These are phyloP conservation scores for Nebria ingens DNA, from an alignment of 1,140 invertebrate species.

Conservation along the genomic window DNA sequence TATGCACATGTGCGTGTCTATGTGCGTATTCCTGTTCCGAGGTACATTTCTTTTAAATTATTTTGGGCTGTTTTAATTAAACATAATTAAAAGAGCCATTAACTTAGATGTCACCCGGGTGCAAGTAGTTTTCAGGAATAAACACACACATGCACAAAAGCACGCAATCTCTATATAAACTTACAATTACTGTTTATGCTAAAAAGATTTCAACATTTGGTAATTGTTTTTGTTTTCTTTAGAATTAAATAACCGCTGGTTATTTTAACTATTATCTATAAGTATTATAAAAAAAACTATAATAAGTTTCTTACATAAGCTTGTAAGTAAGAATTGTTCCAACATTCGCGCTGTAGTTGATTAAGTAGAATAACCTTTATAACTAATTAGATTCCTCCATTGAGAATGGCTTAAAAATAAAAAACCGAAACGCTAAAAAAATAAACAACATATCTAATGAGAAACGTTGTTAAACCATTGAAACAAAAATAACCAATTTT, in stretches of 20 bases:
- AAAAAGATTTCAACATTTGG: no score
- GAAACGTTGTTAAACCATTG: neutral
- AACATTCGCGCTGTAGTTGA: no score
- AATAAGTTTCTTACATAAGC: neutral
- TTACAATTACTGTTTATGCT: neutral
- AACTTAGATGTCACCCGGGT: conserved; percentile 1
- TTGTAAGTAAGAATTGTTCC: no score
- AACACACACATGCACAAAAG: neutral
- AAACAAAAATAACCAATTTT: conserved; percentile 8
- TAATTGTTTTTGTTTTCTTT: no score
- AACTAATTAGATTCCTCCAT: neutral
- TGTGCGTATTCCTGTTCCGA: neutral
- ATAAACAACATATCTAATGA: neutral
- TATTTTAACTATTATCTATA: no score
- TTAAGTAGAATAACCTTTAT: neutral
- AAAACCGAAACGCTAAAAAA: neutral
- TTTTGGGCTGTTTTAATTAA: neutral
- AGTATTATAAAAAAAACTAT: no score
- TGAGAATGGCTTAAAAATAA: neutral
- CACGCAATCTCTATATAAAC: no score
- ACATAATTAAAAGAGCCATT: conserved; percentile 4
- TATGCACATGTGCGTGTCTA: no score
- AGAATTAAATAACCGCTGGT: no score
- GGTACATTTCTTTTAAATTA: conserved; percentile 6
- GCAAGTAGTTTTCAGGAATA: neutral